Evolutionary conservation across 2,113 vertebrate species (phyloP).

Genomic region (Canis aureus): DNA sequence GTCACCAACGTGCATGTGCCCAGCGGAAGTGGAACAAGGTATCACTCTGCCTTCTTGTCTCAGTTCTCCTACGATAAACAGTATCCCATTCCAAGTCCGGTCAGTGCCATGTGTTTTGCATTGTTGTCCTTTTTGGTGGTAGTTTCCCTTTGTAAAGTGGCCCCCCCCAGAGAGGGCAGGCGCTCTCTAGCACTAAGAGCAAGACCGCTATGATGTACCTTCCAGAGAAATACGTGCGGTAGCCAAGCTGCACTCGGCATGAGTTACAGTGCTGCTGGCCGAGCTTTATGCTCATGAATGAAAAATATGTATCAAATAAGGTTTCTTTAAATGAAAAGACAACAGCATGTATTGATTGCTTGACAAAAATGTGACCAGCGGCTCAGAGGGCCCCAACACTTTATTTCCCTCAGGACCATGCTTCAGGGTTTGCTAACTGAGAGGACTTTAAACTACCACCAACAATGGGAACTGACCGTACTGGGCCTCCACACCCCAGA

Average conservation of each 20-base stretch:
- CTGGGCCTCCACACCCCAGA: not conserved
- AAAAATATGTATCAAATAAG: not conserved
- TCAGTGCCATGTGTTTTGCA: not conserved
- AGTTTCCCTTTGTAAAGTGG: not conserved
- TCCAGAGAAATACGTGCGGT: not conserved
- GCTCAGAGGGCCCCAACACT: not conserved
- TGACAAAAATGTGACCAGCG: not conserved
- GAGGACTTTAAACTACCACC: not conserved
- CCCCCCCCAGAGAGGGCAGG: not conserved
- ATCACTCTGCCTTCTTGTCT: not conserved
- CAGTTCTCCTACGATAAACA: not conserved
- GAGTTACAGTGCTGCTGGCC: not conserved
- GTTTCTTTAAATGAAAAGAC: not conserved
- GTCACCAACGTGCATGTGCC: not conserved
- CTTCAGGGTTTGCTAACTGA: not conserved
- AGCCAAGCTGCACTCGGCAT: not conserved
- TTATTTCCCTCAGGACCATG: not conserved
- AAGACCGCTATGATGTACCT: not conserved
- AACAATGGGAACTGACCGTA: not conserved
- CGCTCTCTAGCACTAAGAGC: not conserved
- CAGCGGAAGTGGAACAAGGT: not conserved
- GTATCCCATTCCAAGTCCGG: accelerated
- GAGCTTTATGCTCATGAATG: not conserved
- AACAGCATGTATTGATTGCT: not conserved
- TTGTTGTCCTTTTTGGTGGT: not conserved